Evolutionary conservation across 2,888 invertebrate genomes (phyloP), one percentile per base, ranked within the genome.

Genomic region (Agrotis clavis): DNA sequence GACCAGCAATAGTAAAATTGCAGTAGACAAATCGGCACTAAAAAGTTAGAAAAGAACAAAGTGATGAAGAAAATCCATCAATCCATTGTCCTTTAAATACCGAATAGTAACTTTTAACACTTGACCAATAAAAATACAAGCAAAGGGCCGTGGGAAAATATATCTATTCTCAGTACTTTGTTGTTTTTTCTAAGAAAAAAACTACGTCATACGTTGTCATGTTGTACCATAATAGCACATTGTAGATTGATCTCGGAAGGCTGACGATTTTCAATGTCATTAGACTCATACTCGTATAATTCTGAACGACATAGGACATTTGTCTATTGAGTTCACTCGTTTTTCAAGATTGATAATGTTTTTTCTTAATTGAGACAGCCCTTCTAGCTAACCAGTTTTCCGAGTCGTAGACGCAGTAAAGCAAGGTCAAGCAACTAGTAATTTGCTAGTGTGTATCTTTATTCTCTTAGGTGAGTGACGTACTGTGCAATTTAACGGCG

Each of bases 61-160:
- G 13, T 2, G 4, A 45, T 14, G 14, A 25, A 54, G 56, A 21
- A 50, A 30, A 60, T 18, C 18, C 9, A n/a, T 11, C 9, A 11
- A 30, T 16, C 51, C 62, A 74, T 77, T 78, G 71, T 81, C 56
- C 51, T 7, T 66, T 54, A 57, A 45, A 45, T 48, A 25, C 21
- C 21, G 5, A 67, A 48, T 60, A 67, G 67, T 57, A 68, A 45
- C 30, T 53, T 68, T 19, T 64, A 63, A 45, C 60, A 77, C 53
- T 67, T 30, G 9, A 69, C 67, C 50, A 71, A 67, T 71, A 71
- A 66, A 77, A 74, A 62, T 62, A 60, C 56, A 75, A 66, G 74
- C 79, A 67, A 80, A 90, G 90, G 91, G 90, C 92, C 91, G 92
- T 92, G 92, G 89, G 92, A 91, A 91, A 88, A 86, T 74, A 84